Evolutionary conservation across 1,140 invertebrate species (phyloP).

Genomic region (Colletes latitarsis): DNA sequence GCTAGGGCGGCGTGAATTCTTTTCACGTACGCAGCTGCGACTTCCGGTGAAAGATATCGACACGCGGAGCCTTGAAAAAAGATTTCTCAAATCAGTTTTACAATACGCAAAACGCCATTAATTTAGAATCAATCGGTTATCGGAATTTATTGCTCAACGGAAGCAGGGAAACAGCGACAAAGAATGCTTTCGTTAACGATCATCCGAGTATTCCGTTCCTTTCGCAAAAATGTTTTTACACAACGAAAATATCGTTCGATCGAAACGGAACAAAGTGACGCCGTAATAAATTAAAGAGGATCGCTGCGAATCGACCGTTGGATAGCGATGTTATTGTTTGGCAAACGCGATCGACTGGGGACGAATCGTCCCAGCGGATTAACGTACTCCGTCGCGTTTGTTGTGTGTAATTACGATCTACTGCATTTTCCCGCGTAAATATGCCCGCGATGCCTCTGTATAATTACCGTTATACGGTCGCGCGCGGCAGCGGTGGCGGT

Average conservation of each 20-base stretch:
- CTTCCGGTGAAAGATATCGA: constrained; percentile 15
- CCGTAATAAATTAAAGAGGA: constrained; percentile 4
- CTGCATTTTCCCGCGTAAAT: constrained; percentile 51
- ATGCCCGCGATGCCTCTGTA: constrained; percentile 41
- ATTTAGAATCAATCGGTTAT: too few species aligned
- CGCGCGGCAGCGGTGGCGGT: not conserved
- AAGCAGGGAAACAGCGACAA: too few species aligned
- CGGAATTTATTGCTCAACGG: too few species aligned
- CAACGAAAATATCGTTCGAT: not conserved
- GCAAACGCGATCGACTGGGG: constrained; percentile 43
- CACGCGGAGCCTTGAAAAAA: not conserved
- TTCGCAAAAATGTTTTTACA: too few species aligned
- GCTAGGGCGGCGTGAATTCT: constrained; percentile 1
- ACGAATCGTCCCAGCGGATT: constrained; percentile 44
- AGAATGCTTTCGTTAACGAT: too few species aligned
- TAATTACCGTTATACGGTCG: constrained; percentile 24
- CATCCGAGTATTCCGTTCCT: too few species aligned
- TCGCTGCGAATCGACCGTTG: not conserved
- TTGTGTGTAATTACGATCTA: constrained; percentile 51
- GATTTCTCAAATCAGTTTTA: not conserved
- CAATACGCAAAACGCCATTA: too few species aligned
- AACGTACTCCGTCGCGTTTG: constrained; percentile 48
- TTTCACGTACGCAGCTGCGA: constrained; percentile 5
- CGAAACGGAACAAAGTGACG: not conserved
- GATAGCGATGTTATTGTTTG: constrained; percentile 40